Base-by-base conservation (phyloP, 2,888 invertebrate species). In the Marronus borbonicus region DNA sequence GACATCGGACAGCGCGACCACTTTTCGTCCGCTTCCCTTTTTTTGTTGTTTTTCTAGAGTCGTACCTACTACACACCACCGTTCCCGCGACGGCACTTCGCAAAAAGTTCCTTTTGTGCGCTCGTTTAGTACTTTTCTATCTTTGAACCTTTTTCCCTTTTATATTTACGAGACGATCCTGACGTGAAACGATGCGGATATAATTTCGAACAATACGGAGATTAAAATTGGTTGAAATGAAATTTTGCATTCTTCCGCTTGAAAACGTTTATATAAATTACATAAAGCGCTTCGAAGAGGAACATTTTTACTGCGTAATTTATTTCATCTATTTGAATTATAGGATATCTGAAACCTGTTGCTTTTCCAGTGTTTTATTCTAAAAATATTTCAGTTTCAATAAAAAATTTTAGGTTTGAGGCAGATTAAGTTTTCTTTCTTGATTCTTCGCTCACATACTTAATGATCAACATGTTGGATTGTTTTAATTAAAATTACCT, bases 71-170 rank as follows among this genome's bases (percentile, higher is more conserved):
- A 36, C 55, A 39, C 44, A 44, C 65, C 65, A 36, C 70, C 55
- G 28, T 39, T 70, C 39, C 39, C 65, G 20, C 3, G 65, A 20
- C 20, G 17, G 44, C 20, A 58, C 20, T 36, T 70, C 70, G 36
- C 58, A 70, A 70, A 70, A 70, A 62, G 28, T 62, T 62, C n/a
- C 62, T 28, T 62, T 62, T 62, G 31, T 62, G 31, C 62, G 31
- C 62, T 62, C 62, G 62, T 62, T 62, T 62, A 31, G 68, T 52
- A 28, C 50, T 68, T 68, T 68, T 68, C n/a, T 68, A 49, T 28
- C 68, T 68, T 36, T 65, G 39, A 44, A 39, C 36, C 50, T 50
- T 50, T 28, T 39, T n/a, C 20, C 68, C 28, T 52, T 68, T 52
- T 68, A 68, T 68, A 68, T 62, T 62, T 62, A 62, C 62, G 62